Percentiles rank a stretch among this genome's conserved stretches.
These are phyloP conservation scores for Phalacrocorax carbo DNA, from an alignment of 2,113 vertebrate genomes.

Conservation along the genomic window DNA sequence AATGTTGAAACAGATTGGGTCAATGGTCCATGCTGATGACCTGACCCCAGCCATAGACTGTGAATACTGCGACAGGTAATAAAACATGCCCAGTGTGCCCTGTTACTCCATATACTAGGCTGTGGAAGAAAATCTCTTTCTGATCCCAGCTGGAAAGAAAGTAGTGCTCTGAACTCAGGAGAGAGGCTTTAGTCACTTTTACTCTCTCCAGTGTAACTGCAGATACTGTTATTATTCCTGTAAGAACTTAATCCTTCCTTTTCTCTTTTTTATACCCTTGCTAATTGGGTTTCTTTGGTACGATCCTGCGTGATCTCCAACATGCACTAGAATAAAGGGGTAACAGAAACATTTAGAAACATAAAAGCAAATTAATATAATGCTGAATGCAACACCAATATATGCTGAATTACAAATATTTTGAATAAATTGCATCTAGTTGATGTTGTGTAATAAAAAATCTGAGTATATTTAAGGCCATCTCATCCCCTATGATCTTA, in stretches of 20 bases:
- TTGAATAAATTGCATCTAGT: neutral
- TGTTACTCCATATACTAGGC: neutral
- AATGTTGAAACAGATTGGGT: neutral
- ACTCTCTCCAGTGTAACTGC: neutral
- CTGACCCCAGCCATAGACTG: neutral
- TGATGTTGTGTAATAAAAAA: neutral
- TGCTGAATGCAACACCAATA: neutral
- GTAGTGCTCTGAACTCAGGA: neutral
- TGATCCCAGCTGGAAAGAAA: constrained; percentile 13
- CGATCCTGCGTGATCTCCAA: neutral
- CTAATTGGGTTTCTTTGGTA: neutral
- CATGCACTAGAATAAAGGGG: neutral
- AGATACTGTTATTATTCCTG: constrained; percentile 8
- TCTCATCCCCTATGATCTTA: neutral
- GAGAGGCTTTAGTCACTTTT: constrained; percentile 7
- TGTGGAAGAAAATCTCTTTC: neutral
- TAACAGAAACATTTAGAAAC: neutral
- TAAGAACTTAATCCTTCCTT: constrained; percentile 27
- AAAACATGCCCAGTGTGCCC: neutral
- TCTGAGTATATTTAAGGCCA: neutral
- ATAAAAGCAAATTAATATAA: neutral
- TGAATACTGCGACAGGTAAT: neutral
- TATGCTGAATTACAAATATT: neutral
- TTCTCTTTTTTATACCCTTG: neutral
- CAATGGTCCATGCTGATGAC: neutral